Evolutionary conservation across 2,113 vertebrate species (phyloP).

Genomic region (Centropus unirufus): DNA sequence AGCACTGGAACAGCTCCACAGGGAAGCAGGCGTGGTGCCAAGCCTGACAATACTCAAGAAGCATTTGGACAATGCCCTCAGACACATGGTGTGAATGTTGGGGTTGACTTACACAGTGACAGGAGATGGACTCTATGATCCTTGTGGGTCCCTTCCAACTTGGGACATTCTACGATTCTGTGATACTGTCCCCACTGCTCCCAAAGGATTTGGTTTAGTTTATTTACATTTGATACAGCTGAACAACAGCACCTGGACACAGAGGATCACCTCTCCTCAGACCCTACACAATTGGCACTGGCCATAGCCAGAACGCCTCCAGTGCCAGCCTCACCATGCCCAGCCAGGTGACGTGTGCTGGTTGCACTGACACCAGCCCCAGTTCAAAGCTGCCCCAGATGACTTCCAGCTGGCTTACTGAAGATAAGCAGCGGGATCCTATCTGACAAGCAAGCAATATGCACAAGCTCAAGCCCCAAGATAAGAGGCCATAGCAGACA

Average conservation of each 20-base stretch:
- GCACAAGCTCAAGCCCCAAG: neutral
- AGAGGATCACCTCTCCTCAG: too few species aligned
- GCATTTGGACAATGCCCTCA: too few species aligned
- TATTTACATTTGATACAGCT: neutral
- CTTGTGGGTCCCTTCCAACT: too few species aligned
- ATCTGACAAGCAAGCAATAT: fast-evolving
- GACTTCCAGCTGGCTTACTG: neutral
- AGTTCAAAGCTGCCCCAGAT: neutral
- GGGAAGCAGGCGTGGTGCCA: too few species aligned
- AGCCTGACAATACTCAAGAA: too few species aligned
- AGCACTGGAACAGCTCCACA: too few species aligned
- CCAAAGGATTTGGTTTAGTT: neutral
- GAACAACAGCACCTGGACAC: fast-evolving
- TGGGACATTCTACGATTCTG: too few species aligned
- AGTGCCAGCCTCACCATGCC: neutral
- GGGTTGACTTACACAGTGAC: too few species aligned
- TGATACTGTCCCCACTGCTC: too few species aligned
- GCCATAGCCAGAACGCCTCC: neutral
- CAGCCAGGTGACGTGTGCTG: neutral
- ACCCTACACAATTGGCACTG: fast-evolving
- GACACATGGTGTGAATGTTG: too few species aligned
- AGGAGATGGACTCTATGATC: too few species aligned
- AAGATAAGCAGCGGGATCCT: neutral
- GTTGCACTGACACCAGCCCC: neutral
- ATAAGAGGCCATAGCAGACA: neutral